These are phyloP conservation scores for Albula glossodonta DNA, from an alignment of 2,113 vertebrate genomes.

Conservation along the genomic window DNA sequence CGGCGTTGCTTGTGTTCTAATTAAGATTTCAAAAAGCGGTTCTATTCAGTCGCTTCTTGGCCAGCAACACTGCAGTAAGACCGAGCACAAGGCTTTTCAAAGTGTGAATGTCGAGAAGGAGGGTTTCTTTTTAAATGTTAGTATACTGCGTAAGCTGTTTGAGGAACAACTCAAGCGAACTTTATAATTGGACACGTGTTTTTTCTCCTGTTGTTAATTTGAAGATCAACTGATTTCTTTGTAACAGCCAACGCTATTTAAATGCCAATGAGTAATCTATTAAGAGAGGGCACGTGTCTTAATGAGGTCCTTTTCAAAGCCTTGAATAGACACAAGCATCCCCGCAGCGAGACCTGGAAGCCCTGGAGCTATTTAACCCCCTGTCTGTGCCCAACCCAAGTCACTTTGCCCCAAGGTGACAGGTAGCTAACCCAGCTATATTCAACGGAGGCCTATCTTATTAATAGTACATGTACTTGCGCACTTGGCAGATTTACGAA, in stretches of 20 bases:
- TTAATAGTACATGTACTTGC: background rate
- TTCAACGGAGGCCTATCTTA: background rate
- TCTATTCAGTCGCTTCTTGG: constrained; percentile 50
- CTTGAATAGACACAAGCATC: constrained; percentile 53
- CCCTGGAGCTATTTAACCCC: constrained; percentile 67
- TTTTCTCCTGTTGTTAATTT: constrained; percentile 47
- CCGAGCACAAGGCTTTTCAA: constrained; percentile 39
- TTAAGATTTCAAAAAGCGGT: constrained; percentile 39
- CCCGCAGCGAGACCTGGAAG: constrained; percentile 50
- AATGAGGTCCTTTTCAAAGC: constrained; percentile 61
- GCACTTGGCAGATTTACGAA: background rate
- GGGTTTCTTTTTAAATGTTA: constrained; percentile 62
- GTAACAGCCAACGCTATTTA: constrained; percentile 52
- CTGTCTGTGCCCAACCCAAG: constrained; percentile 36
- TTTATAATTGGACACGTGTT: constrained; percentile 69
- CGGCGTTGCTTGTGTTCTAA: constrained; percentile 50
- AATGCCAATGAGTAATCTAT: constrained; percentile 55
- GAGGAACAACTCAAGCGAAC: constrained; percentile 57
- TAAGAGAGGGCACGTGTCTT: constrained; percentile 57
- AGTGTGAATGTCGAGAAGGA: constrained; percentile 30
- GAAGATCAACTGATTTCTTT: constrained; percentile 60
- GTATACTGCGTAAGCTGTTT: constrained; percentile 29
- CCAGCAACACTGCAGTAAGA: constrained; percentile 43
- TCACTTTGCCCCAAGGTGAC: constrained; percentile 35
- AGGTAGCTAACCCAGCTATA: background rate